Evolutionary conservation across 2,113 vertebrate genomes (phyloP).

Genomic region (Apistogramma diplotaenia): DNA sequence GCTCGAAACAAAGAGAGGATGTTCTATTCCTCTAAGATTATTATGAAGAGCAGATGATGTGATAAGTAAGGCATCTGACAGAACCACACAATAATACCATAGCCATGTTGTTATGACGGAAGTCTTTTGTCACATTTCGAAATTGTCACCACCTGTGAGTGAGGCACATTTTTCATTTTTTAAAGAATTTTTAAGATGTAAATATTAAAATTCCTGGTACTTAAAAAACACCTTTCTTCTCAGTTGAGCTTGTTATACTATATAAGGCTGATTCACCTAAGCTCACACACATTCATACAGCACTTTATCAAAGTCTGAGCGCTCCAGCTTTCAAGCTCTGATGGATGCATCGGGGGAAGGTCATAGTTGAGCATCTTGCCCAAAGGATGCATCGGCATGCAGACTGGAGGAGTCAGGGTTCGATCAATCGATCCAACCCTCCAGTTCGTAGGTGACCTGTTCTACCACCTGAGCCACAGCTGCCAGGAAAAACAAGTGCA

Average conservation of each 20-base stretch:
- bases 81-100: background rate
- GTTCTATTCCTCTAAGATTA: background rate
- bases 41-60: background rate
- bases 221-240: too few relatives aligned
- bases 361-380: background rate
- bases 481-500: background rate
- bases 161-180: background rate
- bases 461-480: background rate
- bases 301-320: too few relatives aligned
- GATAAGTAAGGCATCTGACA: background rate
- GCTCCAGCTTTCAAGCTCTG: too few relatives aligned
- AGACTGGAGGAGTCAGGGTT: background rate
- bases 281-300: too few relatives aligned
- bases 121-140: background rate
- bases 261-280: too few relatives aligned
- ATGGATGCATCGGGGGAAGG: background rate
- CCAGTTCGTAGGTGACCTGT: background rate
- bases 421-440: background rate
- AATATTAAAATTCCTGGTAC: too few relatives aligned
- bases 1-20: background rate
- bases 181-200: too few relatives aligned
- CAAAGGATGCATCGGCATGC: background rate
- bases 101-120: too few relatives aligned
- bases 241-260: too few relatives aligned
- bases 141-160: background rate